Evolutionary conservation across 2,797 vertebrate species (phyloP).

Genomic region (Aulostomus chinensis): DNA sequence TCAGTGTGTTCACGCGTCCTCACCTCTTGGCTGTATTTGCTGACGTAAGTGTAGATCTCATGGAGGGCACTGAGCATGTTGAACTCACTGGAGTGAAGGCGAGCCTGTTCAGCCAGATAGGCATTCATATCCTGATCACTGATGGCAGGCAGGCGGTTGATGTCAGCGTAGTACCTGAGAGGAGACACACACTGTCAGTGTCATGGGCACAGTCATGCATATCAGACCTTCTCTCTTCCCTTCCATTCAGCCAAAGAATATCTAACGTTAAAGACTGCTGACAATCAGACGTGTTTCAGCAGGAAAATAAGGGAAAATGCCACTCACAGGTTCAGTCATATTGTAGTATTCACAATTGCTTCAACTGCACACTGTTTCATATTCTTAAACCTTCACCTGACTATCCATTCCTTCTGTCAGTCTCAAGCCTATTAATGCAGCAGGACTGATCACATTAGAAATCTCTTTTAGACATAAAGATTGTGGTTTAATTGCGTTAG

Average conservation of each 20-base stretch:
- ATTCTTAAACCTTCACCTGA: background rate
- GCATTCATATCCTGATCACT: slow-evolving; percentile 98
- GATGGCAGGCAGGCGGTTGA: slow-evolving; percentile 93
- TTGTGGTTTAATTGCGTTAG: background rate
- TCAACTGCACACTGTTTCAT: background rate
- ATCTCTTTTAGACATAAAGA: background rate
- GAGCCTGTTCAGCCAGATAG: slow-evolving; percentile 95
- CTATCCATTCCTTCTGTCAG: background rate
- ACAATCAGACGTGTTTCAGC: slow-evolving; percentile 25
- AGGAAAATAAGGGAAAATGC: slow-evolving; percentile 21
- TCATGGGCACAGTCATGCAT: slow-evolving; percentile 30
- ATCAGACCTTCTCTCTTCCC: slow-evolving; percentile 31
- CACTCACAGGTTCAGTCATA: slow-evolving; percentile 13
- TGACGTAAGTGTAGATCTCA: slow-evolving; percentile 93
- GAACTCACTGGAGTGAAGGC: slow-evolving; percentile 91
- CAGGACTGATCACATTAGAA: too few relatives aligned
- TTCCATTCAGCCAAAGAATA: too few relatives aligned
- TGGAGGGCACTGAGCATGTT: slow-evolving; percentile 93
- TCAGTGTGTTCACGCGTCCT: slow-evolving; percentile 45
- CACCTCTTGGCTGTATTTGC: slow-evolving; percentile 96
- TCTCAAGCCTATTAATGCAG: too few relatives aligned
- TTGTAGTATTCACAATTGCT: background rate
- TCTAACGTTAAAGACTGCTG: background rate
- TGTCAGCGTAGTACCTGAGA: slow-evolving; percentile 93
- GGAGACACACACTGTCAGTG: slow-evolving; percentile 34